These are phyloP conservation scores for Panurus biarmicus DNA, from an alignment of 2,113 vertebrate species.

Conservation along the genomic window DNA sequence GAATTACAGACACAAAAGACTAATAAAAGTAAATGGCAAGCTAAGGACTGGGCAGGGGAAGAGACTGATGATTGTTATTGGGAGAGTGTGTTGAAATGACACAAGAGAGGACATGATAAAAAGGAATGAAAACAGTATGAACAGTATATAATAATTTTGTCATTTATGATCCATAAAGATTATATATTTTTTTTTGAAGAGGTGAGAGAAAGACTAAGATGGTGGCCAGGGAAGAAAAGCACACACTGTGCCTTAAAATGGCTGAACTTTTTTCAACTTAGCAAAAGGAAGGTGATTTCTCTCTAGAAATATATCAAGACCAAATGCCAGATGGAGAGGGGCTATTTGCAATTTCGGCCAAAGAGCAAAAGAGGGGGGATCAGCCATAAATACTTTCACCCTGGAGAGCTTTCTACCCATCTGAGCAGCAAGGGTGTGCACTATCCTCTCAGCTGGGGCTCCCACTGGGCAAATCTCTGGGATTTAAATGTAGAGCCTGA, in stretches of 20 bases:
- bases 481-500: neutral
- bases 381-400: neutral
- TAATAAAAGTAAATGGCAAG: neutral
- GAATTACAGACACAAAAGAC: neutral
- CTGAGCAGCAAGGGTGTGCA: neutral
- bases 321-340: neutral
- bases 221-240: neutral
- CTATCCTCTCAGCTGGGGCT: rapidly evolving
- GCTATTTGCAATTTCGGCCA: neutral
- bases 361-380: neutral
- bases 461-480: neutral
- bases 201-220: neutral
- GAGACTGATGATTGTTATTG: neutral
- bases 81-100: neutral
- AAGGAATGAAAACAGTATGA: neutral
- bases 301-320: neutral
- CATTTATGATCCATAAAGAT: neutral
- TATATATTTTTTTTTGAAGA: neutral
- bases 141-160: neutral
- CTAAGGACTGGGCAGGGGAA: neutral
- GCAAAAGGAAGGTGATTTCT: neutral
- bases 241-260: neutral
- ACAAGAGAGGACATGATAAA: neutral
- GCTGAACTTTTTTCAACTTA: neutral
- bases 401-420: neutral